Evolutionary conservation across 1,140 invertebrate genomes (phyloP), one percentile per base, ranked within the genome.

Genomic region (Drosophila erecta): DNA sequence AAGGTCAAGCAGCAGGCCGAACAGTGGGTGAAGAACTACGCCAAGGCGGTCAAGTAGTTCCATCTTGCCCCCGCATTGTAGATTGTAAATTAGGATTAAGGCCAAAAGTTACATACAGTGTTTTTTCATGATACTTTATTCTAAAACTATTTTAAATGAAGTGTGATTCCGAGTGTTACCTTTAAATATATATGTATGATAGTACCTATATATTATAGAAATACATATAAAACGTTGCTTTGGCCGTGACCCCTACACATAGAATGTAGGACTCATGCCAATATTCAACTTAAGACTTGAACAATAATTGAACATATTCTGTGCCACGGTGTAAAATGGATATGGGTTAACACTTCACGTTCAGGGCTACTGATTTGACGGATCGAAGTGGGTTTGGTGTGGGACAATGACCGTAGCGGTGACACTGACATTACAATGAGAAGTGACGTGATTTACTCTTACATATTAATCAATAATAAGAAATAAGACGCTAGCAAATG

Each of bases 1-100:
- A 93, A 93, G 46, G 95, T 97, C 24, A 93, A 94, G 81, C 90
- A 94, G 71, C 93, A 94, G 55, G 96, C 95, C 5, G 73, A 93
- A 8, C 93, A 95, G 43, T 96, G 94, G 77, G 94, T 96, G 27
- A 93, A 95, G 53, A 94, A 93, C 38, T 89, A 84, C n/a, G 15
- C 71, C 37, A 58, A 66, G 15, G 22, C 71, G 11, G 30, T 61
- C 22, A 35, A 47, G 15, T 54, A 57, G 53, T 24, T 33, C 6
- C 10, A 40, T 56, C 11, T 7, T 15, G 33, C 6, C 12, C 11
- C 15, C 11, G 33, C 11, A 15, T 44, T 38, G 27, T 58, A 56
- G 58, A 33, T 51, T 10, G 2, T 66, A 66, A 12, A 20, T 5
- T 65, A 65, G 24, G 33, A 17, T 38, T 69, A 69, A 67, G 1